Conservation (phyloP, 2,888 invertebrate species). For the Argyresthia goedartella region DNA sequence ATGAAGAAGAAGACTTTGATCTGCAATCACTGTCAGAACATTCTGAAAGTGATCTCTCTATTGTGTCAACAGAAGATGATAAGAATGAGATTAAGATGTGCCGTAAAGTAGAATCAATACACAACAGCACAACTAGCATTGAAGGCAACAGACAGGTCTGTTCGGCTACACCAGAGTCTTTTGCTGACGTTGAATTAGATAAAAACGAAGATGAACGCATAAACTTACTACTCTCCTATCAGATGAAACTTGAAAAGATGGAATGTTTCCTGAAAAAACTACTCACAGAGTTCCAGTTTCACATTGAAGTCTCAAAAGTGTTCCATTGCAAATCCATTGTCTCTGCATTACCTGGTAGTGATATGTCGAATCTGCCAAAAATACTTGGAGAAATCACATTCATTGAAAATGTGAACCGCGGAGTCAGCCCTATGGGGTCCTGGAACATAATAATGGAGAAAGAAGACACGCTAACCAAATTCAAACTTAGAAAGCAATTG, state of each 20-base stretch:
- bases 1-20: constrained; percentile 36
- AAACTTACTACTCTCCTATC: constrained; percentile 36
- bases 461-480: constrained; percentile 36
- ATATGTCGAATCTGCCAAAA: constrained; percentile 26
- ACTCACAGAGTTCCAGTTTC: constrained; percentile 48
- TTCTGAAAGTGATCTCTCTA: constrained; percentile 38
- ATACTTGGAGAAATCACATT: constrained; percentile 19
- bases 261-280: constrained; percentile 41
- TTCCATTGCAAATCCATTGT: constrained; percentile 36
- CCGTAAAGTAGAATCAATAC: constrained; percentile 30
- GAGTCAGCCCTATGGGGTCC: constrained; percentile 30
- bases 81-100: constrained; percentile 42
- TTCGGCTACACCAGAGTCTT: constrained; percentile 45
- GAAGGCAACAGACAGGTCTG: constrained; percentile 23
- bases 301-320: constrained; percentile 54
- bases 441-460: constrained; percentile 52
- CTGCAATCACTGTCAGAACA: constrained; percentile 44
- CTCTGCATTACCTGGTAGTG: constrained; percentile 23
- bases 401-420: constrained; percentile 24
- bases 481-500: constrained; percentile 39
- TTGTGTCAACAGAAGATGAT: constrained; percentile 23
- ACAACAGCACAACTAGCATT: constrained; percentile 11
- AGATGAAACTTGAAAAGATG: constrained; percentile 43
- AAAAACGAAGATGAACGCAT: constrained; percentile 44
- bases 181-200: constrained; percentile 48